phyloP scores from a whole-genome alignment of 1,140 invertebrate species.

The Anastrepha obliqua region DNA sequence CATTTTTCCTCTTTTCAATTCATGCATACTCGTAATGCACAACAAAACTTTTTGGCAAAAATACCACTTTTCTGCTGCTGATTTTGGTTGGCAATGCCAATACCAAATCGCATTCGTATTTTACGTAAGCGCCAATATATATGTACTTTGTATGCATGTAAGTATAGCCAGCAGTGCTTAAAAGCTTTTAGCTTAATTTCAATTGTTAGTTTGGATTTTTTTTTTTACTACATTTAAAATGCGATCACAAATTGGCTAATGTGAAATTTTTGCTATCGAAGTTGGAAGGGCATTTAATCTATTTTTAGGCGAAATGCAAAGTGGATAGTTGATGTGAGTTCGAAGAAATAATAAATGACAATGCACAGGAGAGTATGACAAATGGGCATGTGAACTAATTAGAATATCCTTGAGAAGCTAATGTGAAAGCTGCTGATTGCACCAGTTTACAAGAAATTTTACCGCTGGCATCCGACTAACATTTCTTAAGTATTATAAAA shows the following conservation, averaged over 20 bases:
- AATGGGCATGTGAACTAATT: not conserved
- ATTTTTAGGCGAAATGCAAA: not conserved
- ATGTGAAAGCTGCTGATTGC: too few species aligned
- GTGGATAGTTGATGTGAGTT: too few species aligned
- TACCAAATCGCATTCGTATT: constrained; percentile 19
- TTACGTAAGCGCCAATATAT: constrained; percentile 35
- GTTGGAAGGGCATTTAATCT: not conserved
- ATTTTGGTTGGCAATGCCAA: constrained; percentile 7
- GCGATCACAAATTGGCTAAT: not conserved
- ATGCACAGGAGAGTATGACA: not conserved
- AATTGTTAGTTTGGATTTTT: not conserved
- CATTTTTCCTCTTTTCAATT: not conserved
- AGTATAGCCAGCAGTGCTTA: constrained; percentile 27
- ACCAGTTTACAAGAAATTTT: too few species aligned
- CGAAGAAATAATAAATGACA: too few species aligned
- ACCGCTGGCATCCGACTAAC: too few species aligned
- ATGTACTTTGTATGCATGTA: constrained; percentile 14
- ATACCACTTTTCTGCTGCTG: constrained; percentile 3
- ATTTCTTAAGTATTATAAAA: too few species aligned
- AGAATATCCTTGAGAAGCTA: not conserved
- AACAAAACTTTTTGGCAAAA: constrained; percentile 43
- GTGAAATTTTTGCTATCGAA: not conserved
- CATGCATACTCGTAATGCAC: not conserved
- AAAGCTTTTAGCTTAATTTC: constrained; percentile 47
- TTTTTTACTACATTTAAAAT: not conserved